phyloP scores from a whole-genome alignment of 2,113 vertebrate genomes.

The Microtus montanus region DNA sequence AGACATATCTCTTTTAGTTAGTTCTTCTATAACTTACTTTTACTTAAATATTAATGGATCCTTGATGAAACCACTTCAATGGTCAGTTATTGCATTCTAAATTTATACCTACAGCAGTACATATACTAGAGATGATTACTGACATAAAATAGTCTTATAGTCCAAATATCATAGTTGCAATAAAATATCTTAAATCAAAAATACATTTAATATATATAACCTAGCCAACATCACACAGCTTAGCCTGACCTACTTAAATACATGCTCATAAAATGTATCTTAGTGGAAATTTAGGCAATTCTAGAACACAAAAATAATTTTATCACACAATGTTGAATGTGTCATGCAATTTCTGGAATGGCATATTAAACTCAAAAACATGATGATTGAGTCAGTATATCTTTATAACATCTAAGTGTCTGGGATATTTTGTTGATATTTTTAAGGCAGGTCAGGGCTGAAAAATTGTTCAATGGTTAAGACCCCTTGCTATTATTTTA shows the following conservation, averaged over 20 bases:
- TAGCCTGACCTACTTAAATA: neutral
- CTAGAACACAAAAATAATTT: neutral
- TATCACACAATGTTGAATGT: neutral
- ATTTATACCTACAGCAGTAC: neutral
- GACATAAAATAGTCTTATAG: neutral
- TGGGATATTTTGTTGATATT: neutral
- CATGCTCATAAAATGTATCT: neutral
- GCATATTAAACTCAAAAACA: neutral
- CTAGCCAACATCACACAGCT: neutral
- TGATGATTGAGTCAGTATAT: too few relatives aligned
- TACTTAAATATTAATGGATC: neutral
- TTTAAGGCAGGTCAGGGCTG: neutral
- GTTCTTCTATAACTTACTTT: neutral
- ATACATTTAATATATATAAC: neutral
- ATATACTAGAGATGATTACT: neutral
- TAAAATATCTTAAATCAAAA: neutral
- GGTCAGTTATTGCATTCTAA: neutral
- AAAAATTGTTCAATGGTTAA: neutral
- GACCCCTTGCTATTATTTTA: neutral
- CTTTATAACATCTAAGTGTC: neutral
- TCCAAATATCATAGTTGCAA: neutral
- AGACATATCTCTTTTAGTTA: neutral
- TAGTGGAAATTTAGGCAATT: neutral
- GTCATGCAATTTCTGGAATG: neutral
- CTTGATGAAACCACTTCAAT: neutral